Base-by-base conservation (phyloP, 2,888 invertebrate genomes). In the Spicauda simplicius region DNA sequence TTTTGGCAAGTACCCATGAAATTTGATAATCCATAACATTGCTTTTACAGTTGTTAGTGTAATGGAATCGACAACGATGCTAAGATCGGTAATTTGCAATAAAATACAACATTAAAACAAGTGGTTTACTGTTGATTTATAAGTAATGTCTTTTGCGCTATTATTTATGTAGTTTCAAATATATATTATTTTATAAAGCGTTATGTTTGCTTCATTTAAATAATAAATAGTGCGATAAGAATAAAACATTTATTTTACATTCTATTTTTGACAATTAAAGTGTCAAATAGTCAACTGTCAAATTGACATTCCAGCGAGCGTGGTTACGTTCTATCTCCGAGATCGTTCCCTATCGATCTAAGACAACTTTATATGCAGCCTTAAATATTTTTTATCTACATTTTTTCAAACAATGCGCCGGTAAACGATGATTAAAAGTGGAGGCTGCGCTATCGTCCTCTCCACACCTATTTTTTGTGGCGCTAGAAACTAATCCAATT, bases 351-450 rank as follows among this genome's bases (percentile, higher is more conserved):
- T 65, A 65, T 65, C 70, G 73, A 69, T 69, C 77, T 72, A 73
- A 75, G 80, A 86, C 87, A 86, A 83, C 86, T 87, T 82, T 84
- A 86, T 86, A 81, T 73, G 56, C 58, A 57, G 69, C 67, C 68
- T 68, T 76, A 76, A 77, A 73, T 74, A 73, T 80, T 75, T 77
- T 80, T 78, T 80, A 74, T 79, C 73, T 76, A 75, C 69, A 71
- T 74, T 72, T 73, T 74, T 76, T 71, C 70, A 86, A 86, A 87
- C 88, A 87, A 85, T 84, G 77, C 83, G 82, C 78, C 85, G 84
- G 87, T 87, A 85, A 85, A 84, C 82, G 86, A 85, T 90, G 87
- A 89, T 90, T 91, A 90, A 90, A 87, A 89, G 82, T 82, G 80
- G 84, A 82, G 80, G 79, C 78, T 80, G 76, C 83, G 82, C 81